phyloP scores from a whole-genome alignment of 2,113 vertebrate species.

The Sebastes fasciatus region DNA sequence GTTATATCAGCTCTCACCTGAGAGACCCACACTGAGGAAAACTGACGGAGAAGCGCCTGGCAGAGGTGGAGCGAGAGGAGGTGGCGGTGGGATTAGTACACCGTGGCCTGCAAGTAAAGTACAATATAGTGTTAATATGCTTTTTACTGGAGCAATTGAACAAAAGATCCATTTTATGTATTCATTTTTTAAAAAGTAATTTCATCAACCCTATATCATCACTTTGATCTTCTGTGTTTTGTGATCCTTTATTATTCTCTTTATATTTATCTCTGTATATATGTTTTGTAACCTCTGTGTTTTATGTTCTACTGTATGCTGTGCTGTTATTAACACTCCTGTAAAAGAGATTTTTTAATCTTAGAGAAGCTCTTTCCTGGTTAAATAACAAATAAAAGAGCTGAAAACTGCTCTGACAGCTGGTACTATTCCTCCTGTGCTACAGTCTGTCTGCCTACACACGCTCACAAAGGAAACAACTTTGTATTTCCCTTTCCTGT shows the following conservation, averaged over 20 bases:
- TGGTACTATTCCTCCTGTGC: not conserved
- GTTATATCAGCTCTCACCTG: slow-evolving; percentile 82
- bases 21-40: slow-evolving; percentile 91
- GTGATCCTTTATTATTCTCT: not conserved
- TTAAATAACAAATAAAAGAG: not conserved
- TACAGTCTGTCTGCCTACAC: slow-evolving; percentile 36
- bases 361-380: not conserved
- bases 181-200: not conserved
- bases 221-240: not conserved
- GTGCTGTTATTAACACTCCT: not conserved
- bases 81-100: slow-evolving; percentile 75
- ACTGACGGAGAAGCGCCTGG: slow-evolving; percentile 91
- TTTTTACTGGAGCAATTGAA: not conserved
- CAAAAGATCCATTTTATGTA: not conserved
- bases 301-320: not conserved
- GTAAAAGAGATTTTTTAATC: not conserved
- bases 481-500: slow-evolving; percentile 79
- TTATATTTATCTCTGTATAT: not conserved
- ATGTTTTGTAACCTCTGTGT: not conserved
- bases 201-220: not conserved
- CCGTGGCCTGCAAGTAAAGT: slow-evolving; percentile 79
- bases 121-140: slow-evolving; percentile 21
- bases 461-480: slow-evolving; percentile 73
- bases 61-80: slow-evolving; percentile 87
- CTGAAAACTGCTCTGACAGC: slow-evolving; percentile 29